Evolutionary conservation across 2,113 vertebrate species (phyloP).

Genomic region (Xiphophorus couchianus): DNA sequence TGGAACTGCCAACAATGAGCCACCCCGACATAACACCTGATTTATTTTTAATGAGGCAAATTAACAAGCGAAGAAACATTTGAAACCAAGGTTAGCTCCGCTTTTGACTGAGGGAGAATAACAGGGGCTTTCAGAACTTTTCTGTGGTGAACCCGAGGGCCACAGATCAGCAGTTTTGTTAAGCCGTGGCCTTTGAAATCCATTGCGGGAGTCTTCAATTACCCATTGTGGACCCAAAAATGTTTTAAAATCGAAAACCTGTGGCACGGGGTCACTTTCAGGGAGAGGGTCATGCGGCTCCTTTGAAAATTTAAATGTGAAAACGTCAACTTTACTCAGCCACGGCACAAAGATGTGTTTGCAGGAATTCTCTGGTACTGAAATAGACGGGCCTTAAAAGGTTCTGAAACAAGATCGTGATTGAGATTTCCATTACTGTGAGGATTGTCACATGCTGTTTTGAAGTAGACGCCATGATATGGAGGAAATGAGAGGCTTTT

Average conservation of each 20-base stretch:
- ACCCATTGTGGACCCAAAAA: conserved; percentile 30
- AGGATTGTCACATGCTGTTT: conserved; percentile 69
- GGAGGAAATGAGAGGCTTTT: conserved; percentile 79
- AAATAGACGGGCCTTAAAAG: conserved; percentile 3
- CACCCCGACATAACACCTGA: no score
- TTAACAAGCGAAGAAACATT: conserved; percentile 6
- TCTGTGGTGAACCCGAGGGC: conserved; percentile 54
- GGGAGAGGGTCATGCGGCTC: not conserved
- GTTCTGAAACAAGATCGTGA: conserved; percentile 10
- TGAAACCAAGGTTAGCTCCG: conserved; percentile 37
- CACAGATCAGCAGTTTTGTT: conserved; percentile 57
- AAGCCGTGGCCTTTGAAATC: conserved; percentile 67
- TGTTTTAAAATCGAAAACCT: conserved; percentile 31
- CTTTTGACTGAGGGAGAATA: conserved; percentile 59
- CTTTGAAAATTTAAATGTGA: not conserved
- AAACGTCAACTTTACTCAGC: not conserved
- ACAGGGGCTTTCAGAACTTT: conserved; percentile 56
- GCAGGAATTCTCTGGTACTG: not conserved
- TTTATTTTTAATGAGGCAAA: conserved; percentile 28
- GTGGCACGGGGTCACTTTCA: conserved; percentile 27
- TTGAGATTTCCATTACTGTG: conserved; percentile 40
- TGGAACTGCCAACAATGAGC: conserved; percentile 18
- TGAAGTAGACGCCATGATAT: conserved; percentile 71
- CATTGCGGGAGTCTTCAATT: conserved; percentile 45
- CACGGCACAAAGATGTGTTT: not conserved